phyloP scores from a whole-genome alignment of 2,888 invertebrate genomes.

The Hypolimnas misippus region DNA sequence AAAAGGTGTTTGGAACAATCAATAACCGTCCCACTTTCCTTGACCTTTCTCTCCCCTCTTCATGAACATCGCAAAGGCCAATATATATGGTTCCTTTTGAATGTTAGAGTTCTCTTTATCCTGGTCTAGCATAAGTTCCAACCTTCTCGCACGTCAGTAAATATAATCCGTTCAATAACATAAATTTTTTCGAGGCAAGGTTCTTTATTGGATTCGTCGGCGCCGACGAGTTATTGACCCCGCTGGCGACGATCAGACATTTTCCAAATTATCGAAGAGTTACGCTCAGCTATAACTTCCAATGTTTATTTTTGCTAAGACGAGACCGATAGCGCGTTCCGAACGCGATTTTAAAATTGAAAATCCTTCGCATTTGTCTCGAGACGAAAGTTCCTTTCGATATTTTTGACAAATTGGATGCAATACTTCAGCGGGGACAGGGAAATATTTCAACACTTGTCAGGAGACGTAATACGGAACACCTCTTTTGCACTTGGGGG shows the following conservation, averaged over 20 bases:
- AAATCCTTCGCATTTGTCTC: constrained; percentile 34
- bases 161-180: constrained; percentile 80
- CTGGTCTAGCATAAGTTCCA: constrained; percentile 58
- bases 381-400: constrained; percentile 34
- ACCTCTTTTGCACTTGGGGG: constrained; percentile 50
- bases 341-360: constrained; percentile 34
- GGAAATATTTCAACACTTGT: constrained; percentile 48
- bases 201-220: constrained; percentile 79
- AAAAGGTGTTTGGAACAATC: constrained; percentile 78
- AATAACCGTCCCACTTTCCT: constrained; percentile 64
- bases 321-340: constrained; percentile 12
- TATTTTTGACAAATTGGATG: constrained; percentile 54
- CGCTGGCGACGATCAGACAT: constrained; percentile 37
- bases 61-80: constrained; percentile 47
- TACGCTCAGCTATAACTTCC: constrained; percentile 3
- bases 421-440: constrained; percentile 43
- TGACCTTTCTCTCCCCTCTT: constrained; percentile 58
- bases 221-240: constrained; percentile 68
- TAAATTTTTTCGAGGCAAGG: constrained; percentile 74
- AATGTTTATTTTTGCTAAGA: constrained; percentile 7
- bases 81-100: constrained; percentile 48
- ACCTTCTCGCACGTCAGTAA: constrained; percentile 72
- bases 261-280: constrained; percentile 29
- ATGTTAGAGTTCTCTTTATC: constrained; percentile 53
- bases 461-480: constrained; percentile 47